Evolutionary conservation across 2,113 vertebrate genomes (phyloP).

Genomic region (Argyrosomus japonicus): DNA sequence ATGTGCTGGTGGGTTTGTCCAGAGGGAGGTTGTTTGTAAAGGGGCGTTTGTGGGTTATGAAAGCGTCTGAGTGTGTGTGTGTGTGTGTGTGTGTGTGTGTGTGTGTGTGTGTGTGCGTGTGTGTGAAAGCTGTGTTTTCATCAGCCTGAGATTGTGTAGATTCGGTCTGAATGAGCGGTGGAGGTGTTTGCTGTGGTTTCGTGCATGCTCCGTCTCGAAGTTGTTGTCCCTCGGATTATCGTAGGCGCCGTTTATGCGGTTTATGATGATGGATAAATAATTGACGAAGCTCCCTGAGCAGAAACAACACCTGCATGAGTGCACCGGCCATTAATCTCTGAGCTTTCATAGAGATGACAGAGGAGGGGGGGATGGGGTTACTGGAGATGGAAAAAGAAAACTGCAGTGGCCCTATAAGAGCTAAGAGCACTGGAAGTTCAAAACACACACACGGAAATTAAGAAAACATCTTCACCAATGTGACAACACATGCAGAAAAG

Average conservation of each 20-base stretch:
- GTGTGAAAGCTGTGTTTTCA: slow-evolving; percentile 24
- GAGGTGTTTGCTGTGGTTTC: slow-evolving; percentile 10
- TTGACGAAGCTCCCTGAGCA: slow-evolving; percentile 31
- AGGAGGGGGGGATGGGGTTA: not conserved
- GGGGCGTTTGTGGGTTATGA: slow-evolving; percentile 46
- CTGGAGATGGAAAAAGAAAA: not conserved
- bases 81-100: slow-evolving; percentile 43
- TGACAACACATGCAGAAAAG: not conserved
- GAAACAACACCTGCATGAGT: slow-evolving; percentile 21
- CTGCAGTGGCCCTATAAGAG: not conserved
- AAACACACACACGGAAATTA: not conserved
- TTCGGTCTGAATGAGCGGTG: slow-evolving; percentile 6
- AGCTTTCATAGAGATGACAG: not conserved
- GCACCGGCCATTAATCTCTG: slow-evolving; percentile 9
- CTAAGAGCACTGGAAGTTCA: not conserved
- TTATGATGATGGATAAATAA: slow-evolving; percentile 64
- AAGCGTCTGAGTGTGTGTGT: slow-evolving; percentile 44
- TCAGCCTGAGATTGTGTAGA: slow-evolving; percentile 1
- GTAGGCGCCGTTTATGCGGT: slow-evolving; percentile 25
- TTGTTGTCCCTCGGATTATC: not conserved
- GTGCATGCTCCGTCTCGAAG: not conserved
- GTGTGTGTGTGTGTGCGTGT: slow-evolving; percentile 38
- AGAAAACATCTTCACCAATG: not conserved
- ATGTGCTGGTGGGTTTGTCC: slow-evolving; percentile 63
- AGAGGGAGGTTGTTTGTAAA: slow-evolving; percentile 57